These are phyloP conservation scores for Corythornis vintsioides DNA, from an alignment of 2,113 vertebrate genomes.

Conservation along the genomic window DNA sequence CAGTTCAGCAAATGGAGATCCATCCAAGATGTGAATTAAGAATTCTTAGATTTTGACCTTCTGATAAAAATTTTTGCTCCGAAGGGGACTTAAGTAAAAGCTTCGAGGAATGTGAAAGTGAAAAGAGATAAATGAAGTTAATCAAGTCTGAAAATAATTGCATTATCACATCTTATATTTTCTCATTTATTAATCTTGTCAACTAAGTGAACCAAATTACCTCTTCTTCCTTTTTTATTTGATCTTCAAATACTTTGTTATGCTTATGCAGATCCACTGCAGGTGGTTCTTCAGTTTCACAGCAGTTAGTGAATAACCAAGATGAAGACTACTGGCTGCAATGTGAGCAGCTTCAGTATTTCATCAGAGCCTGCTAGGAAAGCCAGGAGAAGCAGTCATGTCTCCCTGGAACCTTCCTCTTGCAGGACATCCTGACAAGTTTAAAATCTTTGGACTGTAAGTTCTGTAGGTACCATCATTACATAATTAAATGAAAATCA, in stretches of 20 bases:
- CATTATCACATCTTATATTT: constrained; percentile 16
- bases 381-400: background rate
- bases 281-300: background rate
- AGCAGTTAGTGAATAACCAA: background rate
- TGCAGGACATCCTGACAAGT: background rate
- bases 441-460: background rate
- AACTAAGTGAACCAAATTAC: background rate
- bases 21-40: background rate
- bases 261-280: background rate
- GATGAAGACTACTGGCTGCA: background rate
- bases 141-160: constrained; percentile 21
- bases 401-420: background rate
- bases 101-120: constrained; percentile 18
- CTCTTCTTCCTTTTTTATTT: background rate
- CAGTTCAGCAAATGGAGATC: background rate
- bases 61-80: constrained; percentile 1
- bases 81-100: background rate
- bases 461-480: no score
- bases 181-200: background rate
- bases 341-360: background rate
- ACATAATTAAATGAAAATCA: background rate
- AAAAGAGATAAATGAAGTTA: constrained; percentile 21
- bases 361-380: background rate
- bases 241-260: background rate
- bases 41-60: constrained; percentile 5